Percentiles rank a stretch among this genome's conserved stretches.
Conservation (phyloP, 2,888 invertebrate genomes). For the Malthinus flaveolus region DNA sequence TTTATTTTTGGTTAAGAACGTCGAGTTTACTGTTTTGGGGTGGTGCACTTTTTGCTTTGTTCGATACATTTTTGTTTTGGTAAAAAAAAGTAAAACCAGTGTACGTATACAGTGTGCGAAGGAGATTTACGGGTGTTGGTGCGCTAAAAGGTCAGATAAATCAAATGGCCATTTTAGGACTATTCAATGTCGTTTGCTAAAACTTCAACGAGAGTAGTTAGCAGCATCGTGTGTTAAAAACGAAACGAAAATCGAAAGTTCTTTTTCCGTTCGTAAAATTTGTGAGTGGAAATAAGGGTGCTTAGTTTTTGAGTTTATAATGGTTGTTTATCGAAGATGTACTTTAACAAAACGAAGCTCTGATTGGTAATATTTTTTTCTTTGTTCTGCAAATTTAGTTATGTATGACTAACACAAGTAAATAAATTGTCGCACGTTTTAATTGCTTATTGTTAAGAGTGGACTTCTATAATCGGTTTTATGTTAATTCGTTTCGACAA, state of each 20-base stretch:
- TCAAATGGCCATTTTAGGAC: constrained; percentile 46
- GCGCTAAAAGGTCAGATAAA: constrained; percentile 38
- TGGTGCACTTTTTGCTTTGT: constrained; percentile 16
- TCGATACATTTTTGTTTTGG: constrained; percentile 9
- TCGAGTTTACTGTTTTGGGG: constrained; percentile 1
- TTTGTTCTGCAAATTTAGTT: too few species aligned
- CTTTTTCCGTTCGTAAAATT: constrained; percentile 11
- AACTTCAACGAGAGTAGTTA: constrained; percentile 21
- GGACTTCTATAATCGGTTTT: constrained; percentile 1
- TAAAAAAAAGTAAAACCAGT: constrained; percentile 1
- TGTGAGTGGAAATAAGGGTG: constrained; percentile 43
- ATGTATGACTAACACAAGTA: too few species aligned
- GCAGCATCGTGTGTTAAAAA: too few species aligned
- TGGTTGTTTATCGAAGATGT: constrained; percentile 51
- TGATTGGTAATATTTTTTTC: constrained; percentile 44
- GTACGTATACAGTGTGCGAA: constrained; percentile 42
- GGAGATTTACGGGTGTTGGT: constrained; percentile 41
- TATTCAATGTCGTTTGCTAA: constrained; percentile 41
- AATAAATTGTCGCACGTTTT: too few species aligned
- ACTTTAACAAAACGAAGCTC: constrained; percentile 45
- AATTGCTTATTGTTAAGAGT: not conserved
- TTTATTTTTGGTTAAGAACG: not conserved
- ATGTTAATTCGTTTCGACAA: not conserved
- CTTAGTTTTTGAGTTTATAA: constrained; percentile 35
- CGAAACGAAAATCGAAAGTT: not conserved